Base-by-base conservation (phyloP, 2,113 vertebrate species). In the Onychorhynchus coronatus region DNA sequence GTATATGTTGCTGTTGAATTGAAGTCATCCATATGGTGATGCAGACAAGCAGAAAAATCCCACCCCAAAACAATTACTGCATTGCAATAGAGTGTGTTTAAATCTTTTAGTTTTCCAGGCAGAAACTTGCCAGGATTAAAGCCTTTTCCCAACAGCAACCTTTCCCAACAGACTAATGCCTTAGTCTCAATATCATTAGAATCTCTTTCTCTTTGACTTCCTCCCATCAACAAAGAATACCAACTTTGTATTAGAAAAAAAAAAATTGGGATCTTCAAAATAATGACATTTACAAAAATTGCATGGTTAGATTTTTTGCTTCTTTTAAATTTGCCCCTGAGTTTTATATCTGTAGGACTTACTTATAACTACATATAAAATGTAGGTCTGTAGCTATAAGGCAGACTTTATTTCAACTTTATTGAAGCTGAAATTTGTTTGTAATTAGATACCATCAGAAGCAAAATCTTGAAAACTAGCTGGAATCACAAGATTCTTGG, bases 21-120 rank as follows among this genome's bases (percentile, higher is more conserved):
- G 91, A 97, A 93, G 50, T 94, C 72, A 71, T 93, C 94, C 92
- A 77, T 96, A 93, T 96, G 94, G 94, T 83, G 39, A 92, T 89
- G 47, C 76, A 92, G 76, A 67, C 42, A 84, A 91, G 63, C 61
- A 92, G 46, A 41, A 89, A 61, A 77, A 89, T 74, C 11, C 3
- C 39, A 30, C 49, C n/a, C 35, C 53, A 74, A 52, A 80, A 44
- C 35, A 66, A 27, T 88, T 84, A 50, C 37, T 89, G 68, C 59
- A 61, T 83, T 90, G 53, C 37, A 66, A 50, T 73, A 14, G n/a
- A 67, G 12, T 12, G 13, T 83, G 39, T 50, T 91, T 92, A 58
- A 91, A 41, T 79, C 3, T 55, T 66, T 47, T 52, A 3, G 21
- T 82, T 94, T 88, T 70, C 50, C 42, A 66, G 27, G 50, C 67